Base-by-base conservation (phyloP, 2,797 vertebrate genomes). In the Ptychadena robeensis region DNA sequence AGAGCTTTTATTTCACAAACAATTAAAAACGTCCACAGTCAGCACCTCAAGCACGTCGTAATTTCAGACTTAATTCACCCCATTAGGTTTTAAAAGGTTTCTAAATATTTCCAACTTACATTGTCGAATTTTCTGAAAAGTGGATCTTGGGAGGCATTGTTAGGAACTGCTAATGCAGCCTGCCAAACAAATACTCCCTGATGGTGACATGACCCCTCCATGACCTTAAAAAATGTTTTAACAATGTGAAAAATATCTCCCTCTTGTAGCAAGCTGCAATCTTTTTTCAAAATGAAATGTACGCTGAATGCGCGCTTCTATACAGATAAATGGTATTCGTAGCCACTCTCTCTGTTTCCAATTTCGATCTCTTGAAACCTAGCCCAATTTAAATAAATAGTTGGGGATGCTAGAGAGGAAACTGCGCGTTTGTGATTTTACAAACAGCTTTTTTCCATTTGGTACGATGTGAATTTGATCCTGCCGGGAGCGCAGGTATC, bases 161-260 rank as follows among this genome's bases (percentile, higher is more conserved):
- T 93, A 94, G 91, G 91, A 91, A 92, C 93, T 93, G 92, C 92
- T 93, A 94, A 92, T 89, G 89, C 89, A 88, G 90, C 87, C 92
- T 93, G 93, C 93, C 94, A 95, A 94, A 94, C 93, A 93, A 93
- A 93, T 93, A 92, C 93, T 94, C 93, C 91, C 91, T 89, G 91
- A 92, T 93, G 90, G 92, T 93, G 93, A 94, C 92, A 91, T 95
- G 94, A 95, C 94, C 94, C 95, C 91, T 93, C 93, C 92, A 92
- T 93, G 94, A 95, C 94, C 94, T 93, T 92, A 93, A 92, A 93
- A 94, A 94, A 93, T 93, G 94, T 94, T 94, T 94, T 93, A 95
- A 95, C 94, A 94, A 94, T 93, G 93, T 95, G 94, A 95, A 95
- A 95, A 95, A 95, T 94, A 94, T 94, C 93, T 93, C 93, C 91